A percentile compares a stretch with the other conserved stretches of the same genome.
Conservation (phyloP, 1,140 invertebrate species). For the Polyergus mexicanus region DNA sequence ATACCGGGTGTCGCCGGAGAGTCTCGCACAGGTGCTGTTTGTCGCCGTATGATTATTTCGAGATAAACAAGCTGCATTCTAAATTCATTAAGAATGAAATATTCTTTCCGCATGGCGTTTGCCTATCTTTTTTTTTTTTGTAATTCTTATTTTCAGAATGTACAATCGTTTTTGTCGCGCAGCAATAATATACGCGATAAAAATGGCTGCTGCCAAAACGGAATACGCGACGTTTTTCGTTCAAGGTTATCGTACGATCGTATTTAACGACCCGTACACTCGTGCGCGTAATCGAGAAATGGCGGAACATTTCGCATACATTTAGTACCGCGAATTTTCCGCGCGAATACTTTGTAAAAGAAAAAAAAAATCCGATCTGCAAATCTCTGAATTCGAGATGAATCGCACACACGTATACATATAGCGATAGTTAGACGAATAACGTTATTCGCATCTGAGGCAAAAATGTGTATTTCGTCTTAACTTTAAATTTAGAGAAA, state of each 20-base stretch:
- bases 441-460: background rate
- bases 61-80: background rate
- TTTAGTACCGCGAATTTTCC: constrained; percentile 1
- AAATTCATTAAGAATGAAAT: constrained; percentile 9
- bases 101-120: background rate
- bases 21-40: too few species aligned
- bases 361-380: background rate
- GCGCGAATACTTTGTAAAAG: background rate
- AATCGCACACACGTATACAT: background rate
- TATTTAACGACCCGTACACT: constrained; percentile 33
- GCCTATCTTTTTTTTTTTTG: background rate
- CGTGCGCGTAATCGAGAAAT: constrained; percentile 40
- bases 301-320: constrained; percentile 30
- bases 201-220: background rate
- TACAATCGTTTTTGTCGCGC: background rate
- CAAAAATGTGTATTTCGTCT: too few species aligned
- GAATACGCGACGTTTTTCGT: constrained; percentile 22
- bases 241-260: constrained; percentile 33
- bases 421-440: background rate
- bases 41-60: background rate
- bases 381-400: background rate
- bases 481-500: background rate
- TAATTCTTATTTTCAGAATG: background rate
- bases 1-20: constrained; percentile 42
- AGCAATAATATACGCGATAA: background rate